Conservation (phyloP, 2,113 vertebrate species). For the Ceyx cyanopectus region DNA sequence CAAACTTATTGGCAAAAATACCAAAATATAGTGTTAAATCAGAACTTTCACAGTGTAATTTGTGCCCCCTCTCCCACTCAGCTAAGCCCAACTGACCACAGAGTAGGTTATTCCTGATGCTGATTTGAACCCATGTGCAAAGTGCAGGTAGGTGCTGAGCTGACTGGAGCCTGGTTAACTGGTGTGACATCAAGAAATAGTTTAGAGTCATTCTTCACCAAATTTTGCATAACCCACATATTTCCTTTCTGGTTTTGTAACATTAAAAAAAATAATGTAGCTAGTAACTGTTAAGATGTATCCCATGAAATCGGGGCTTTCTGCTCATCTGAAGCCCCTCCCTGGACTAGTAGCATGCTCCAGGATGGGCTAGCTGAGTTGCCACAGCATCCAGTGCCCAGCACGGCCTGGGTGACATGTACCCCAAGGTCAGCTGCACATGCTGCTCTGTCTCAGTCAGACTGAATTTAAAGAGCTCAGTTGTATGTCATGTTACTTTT, state of each 20-base stretch:
- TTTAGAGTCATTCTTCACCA: not conserved
- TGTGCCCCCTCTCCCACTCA: accelerated
- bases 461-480: not conserved
- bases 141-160: not conserved
- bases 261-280: not conserved
- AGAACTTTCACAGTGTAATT: not conserved
- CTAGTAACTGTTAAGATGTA: not conserved
- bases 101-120: not conserved
- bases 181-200: not conserved
- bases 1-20: not conserved
- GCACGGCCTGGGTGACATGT: not conserved
- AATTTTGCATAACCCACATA: not conserved
- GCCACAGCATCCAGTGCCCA: not conserved
- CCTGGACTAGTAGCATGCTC: not conserved
- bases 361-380: not conserved
- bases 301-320: not conserved
- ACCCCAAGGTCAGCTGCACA: too few relatives aligned
- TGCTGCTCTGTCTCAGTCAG: not conserved
- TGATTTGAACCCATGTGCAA: not conserved
- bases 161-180: not conserved
- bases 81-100: not conserved
- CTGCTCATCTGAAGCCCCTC: not conserved
- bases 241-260: not conserved
- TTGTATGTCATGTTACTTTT: not conserved
- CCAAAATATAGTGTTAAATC: not conserved